Percentiles rank a stretch among this genome's conserved stretches.
Conservation (phyloP, 2,888 invertebrate species). For the Anaspis maculata region DNA sequence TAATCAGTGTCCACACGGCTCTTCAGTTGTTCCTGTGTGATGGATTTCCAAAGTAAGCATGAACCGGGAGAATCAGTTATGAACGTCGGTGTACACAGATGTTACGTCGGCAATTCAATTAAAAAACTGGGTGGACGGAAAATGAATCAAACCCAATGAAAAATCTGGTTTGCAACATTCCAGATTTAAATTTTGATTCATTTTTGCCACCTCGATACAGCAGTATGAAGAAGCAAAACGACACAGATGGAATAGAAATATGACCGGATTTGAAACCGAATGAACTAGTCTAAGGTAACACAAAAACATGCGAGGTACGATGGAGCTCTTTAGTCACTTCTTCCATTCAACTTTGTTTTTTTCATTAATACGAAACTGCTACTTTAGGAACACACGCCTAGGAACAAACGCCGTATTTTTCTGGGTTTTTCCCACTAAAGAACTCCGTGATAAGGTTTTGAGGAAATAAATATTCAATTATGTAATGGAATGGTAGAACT, state of each 20-base stretch:
- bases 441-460: too few species aligned
- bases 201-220: too few species aligned
- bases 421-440: too few species aligned
- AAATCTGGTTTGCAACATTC: constrained; percentile 1
- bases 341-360: too few species aligned
- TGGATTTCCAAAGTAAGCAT: constrained; percentile 46
- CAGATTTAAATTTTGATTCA: too few species aligned
- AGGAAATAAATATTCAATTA: too few species aligned
- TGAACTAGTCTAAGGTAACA: constrained; percentile 1
- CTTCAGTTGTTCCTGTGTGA: constrained; percentile 49
- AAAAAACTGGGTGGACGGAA: neutral
- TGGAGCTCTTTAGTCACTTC: too few species aligned
- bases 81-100: constrained; percentile 37
- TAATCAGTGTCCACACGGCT: constrained; percentile 54
- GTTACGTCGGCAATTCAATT: constrained; percentile 2
- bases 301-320: too few species aligned
- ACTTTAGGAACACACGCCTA: too few species aligned
- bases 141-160: neutral
- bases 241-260: constrained; percentile 1
- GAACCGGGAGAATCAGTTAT: constrained; percentile 21
- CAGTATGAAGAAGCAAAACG: constrained; percentile 1
- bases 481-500: too few species aligned
- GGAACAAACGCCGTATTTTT: too few species aligned
- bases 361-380: too few species aligned
- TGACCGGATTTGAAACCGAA: constrained; percentile 1